A percentile compares a stretch with the other conserved stretches of the same genome.
These are phyloP conservation scores for Drosophila anomelani DNA, from an alignment of 2,888 invertebrate species.

Conservation along the genomic window DNA sequence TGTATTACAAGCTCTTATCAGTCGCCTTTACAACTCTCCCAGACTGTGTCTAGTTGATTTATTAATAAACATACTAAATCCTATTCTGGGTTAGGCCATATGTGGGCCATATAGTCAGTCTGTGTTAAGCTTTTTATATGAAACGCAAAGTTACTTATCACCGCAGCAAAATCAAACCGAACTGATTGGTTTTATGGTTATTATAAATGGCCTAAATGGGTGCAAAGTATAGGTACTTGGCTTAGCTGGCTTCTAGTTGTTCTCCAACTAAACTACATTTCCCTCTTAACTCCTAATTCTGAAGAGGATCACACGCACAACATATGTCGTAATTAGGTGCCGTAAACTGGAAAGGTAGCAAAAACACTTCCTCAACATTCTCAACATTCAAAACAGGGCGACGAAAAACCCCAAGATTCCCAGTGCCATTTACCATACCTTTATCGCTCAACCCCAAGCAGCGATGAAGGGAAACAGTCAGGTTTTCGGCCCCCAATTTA, in stretches of 20 bases:
- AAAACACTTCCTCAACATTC: conserved; percentile 6
- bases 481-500: conserved; percentile 23
- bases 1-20: conserved; percentile 37
- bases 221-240: conserved; percentile 1
- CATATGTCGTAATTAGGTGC: conserved; percentile 4
- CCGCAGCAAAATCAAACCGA: conserved; percentile 23
- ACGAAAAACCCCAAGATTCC: background rate
- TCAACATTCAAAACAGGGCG: conserved; percentile 18
- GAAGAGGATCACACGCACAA: background rate
- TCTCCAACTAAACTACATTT: background rate
- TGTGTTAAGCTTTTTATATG: conserved; percentile 16
- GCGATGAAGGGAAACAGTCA: conserved; percentile 2
- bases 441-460: conserved; percentile 27
- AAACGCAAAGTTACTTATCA: conserved; percentile 29
- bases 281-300: background rate
- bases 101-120: conserved; percentile 29
- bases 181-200: conserved; percentile 44
- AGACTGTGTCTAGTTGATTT: conserved; percentile 32
- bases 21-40: conserved; percentile 31
- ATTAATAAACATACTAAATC: conserved; percentile 49
- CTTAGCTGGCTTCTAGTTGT: background rate
- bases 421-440: background rate
- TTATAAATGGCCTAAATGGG: conserved; percentile 16
- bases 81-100: conserved; percentile 39
- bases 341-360: conserved; percentile 10